These are phyloP conservation scores for Parauchenoglanis ngamensis DNA, from an alignment of 2,797 vertebrate species.

Conservation along the genomic window DNA sequence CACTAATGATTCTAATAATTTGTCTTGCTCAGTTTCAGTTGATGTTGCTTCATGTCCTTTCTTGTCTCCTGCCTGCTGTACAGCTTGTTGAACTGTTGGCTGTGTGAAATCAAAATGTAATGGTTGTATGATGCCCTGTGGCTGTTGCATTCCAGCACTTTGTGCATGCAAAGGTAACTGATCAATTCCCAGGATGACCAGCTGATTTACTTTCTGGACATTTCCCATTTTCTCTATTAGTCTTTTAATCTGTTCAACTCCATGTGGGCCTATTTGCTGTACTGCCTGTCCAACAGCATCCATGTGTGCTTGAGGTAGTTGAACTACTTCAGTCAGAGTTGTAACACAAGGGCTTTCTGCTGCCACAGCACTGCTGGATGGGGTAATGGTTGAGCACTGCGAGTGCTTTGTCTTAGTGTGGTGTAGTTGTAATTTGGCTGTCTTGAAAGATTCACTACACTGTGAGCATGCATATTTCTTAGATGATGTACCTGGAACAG, in stretches of 20 bases:
- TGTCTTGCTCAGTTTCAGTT: constrained; percentile 12
- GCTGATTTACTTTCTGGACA: constrained; percentile 78
- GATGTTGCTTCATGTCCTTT: constrained; percentile 19
- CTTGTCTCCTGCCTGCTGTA: constrained; percentile 33
- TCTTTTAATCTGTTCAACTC: constrained; percentile 76
- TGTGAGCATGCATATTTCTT: constrained; percentile 68
- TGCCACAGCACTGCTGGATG: constrained; percentile 28
- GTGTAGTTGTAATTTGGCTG: constrained; percentile 63
- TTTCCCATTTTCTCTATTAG: constrained; percentile 80
- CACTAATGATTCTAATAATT: constrained; percentile 1
- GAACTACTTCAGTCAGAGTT: constrained; percentile 68
- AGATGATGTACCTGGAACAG: constrained; percentile 61
- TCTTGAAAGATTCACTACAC: constrained; percentile 76
- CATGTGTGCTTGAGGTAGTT: constrained; percentile 66
- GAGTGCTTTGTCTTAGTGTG: constrained; percentile 76
- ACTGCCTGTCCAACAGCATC: constrained; percentile 69
- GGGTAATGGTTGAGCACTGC: neutral
- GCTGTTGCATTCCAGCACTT: constrained; percentile 64
- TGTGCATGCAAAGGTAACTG: constrained; percentile 70
- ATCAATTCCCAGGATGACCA: constrained; percentile 70
- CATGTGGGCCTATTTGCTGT: constrained; percentile 76
- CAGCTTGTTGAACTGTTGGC: constrained; percentile 26
- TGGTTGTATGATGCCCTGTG: constrained; percentile 57
- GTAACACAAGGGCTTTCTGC: constrained; percentile 60
- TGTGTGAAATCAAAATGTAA: constrained; percentile 53